Conservation (phyloP, 2,797 vertebrate genomes). For the Rachycentron canadum region DNA sequence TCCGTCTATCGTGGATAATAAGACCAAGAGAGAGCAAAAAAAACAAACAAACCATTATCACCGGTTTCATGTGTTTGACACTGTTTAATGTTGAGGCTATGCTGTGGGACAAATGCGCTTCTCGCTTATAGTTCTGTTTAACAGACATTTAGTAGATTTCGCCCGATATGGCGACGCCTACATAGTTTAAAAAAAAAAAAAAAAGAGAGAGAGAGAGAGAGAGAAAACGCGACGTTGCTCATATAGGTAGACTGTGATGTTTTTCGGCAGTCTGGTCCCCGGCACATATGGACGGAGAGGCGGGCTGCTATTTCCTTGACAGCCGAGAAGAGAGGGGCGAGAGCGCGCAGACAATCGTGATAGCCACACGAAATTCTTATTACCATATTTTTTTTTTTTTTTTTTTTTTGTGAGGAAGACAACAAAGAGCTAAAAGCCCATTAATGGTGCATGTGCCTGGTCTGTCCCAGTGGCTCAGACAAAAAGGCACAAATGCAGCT, state of each 20-base stretch:
- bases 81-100: neutral
- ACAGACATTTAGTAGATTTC: conserved; percentile 24
- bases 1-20: neutral
- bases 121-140: neutral
- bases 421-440: conserved; percentile 48
- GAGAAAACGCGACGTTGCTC: conserved; percentile 20
- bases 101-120: neutral
- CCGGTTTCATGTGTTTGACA: neutral
- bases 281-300: conserved; percentile 64
- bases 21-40: neutral
- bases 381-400: conserved; percentile 25
- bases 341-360: conserved; percentile 63
- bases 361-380: conserved; percentile 37
- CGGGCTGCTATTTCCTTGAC: conserved; percentile 78
- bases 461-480: neutral
- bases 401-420: conserved; percentile 19
- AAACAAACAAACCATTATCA: neutral
- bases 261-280: conserved; percentile 47
- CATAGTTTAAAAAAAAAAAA: conserved; percentile 4
- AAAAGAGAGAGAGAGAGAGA: no score
- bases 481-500: neutral
- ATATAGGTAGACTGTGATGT: conserved; percentile 33
- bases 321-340: conserved; percentile 59
- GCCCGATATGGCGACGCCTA: conserved; percentile 52
- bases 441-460: neutral